Conservation (phyloP, 2,113 vertebrate genomes). For the Hippolais icterina region DNA sequence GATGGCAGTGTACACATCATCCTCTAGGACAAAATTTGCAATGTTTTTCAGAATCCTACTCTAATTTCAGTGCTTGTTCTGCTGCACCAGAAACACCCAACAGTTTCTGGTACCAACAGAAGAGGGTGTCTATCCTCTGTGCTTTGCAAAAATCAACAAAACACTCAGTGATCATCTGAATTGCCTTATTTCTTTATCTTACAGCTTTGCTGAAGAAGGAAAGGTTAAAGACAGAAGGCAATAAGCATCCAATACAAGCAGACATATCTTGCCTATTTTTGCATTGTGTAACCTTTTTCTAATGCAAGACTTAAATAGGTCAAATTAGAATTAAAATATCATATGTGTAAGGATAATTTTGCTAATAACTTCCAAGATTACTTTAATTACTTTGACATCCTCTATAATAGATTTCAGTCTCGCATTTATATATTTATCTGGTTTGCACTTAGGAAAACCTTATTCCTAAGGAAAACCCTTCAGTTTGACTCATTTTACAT, state of each 20-base stretch:
- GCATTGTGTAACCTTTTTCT: neutral
- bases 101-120: slow-evolving; percentile 34
- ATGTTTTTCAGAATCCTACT: neutral
- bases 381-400: slow-evolving; percentile 43
- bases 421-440: neutral
- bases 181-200: neutral
- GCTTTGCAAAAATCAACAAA: neutral
- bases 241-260: neutral
- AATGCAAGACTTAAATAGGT: slow-evolving; percentile 7
- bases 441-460: neutral
- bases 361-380: slow-evolving; percentile 25
- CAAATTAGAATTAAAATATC: slow-evolving; percentile 46
- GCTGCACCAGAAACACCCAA: neutral
- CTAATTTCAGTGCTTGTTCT: neutral
- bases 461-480: neutral
- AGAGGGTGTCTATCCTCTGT: slow-evolving; percentile 29
- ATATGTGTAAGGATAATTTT: slow-evolving; percentile 22
- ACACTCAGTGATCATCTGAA: neutral
- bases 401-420: neutral
- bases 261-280: neutral
- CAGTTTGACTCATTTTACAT: neutral
- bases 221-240: neutral
- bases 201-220: neutral
- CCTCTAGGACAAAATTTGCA: neutral
- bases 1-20: neutral